Evolutionary conservation across 2,797 vertebrate genomes (phyloP).

Genomic region (Periophthalmus magnuspinnatus): DNA sequence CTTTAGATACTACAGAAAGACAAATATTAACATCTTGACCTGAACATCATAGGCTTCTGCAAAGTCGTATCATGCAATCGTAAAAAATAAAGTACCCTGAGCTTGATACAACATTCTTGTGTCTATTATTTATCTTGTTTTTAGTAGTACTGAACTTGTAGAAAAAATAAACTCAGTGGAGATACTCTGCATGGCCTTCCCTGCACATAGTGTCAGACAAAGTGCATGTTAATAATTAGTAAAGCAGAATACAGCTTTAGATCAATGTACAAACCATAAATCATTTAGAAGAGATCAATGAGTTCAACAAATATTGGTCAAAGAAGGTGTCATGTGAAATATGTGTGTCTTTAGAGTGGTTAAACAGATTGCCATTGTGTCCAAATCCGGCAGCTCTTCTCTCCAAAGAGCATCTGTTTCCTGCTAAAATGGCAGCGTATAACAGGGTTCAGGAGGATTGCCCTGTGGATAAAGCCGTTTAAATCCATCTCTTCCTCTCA

Average conservation of each 20-base stretch:
- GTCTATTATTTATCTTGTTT: neutral
- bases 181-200: neutral
- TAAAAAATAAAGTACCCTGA: too few relatives aligned
- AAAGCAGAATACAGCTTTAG: conserved; percentile 15
- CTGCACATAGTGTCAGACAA: neutral
- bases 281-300: neutral
- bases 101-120: neutral
- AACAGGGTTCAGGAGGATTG: conserved; percentile 52
- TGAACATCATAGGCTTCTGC: too few relatives aligned
- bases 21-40: too few relatives aligned
- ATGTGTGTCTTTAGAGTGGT: conserved; percentile 8
- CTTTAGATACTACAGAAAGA: too few relatives aligned
- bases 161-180: neutral
- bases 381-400: conserved; percentile 21
- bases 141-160: neutral
- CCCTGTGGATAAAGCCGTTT: conserved; percentile 51
- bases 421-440: conserved; percentile 44
- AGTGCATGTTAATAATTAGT: conserved; percentile 49
- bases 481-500: conserved; percentile 61
- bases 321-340: neutral
- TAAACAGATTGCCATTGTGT: conserved; percentile 25
- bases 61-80: too few relatives aligned
- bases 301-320: conserved; percentile 42
- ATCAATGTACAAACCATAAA: conserved; percentile 10
- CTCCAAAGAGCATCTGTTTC: conserved; percentile 52